Evolutionary conservation across 2,888 invertebrate genomes (phyloP).

Genomic region (Agrilus biguttatus): DNA sequence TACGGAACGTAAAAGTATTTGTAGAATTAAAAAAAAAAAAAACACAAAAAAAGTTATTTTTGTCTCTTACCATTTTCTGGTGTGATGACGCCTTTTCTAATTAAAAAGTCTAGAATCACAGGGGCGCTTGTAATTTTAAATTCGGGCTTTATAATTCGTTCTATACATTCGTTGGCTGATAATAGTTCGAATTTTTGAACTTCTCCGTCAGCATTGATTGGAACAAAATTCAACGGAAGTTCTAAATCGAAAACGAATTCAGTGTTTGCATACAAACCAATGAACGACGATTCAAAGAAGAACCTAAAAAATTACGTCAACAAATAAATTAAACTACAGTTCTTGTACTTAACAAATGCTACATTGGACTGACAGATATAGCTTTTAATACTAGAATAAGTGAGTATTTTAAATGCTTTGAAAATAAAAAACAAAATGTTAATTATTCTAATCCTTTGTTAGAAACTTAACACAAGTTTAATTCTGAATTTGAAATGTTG

Average conservation of each 20-base stretch:
- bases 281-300: conserved; percentile 74
- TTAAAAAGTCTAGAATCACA: conserved; percentile 81
- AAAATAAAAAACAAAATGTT: too few species aligned
- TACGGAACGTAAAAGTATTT: too few species aligned
- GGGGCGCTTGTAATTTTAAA: conserved; percentile 92
- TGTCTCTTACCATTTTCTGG: conserved; percentile 65
- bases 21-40: too few species aligned
- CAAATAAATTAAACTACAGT: background rate
- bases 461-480: too few species aligned
- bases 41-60: background rate
- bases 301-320: conserved; percentile 38
- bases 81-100: conserved; percentile 78
- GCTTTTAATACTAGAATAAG: too few species aligned
- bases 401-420: too few species aligned
- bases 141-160: conserved; percentile 64
- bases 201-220: conserved; percentile 89
- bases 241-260: conserved; percentile 90
- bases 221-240: conserved; percentile 76
- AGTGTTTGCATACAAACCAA: conserved; percentile 87
- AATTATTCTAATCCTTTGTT: too few species aligned
- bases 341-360: too few species aligned
- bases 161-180: conserved; percentile 68
- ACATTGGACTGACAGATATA: too few species aligned
- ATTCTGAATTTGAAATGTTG: too few species aligned
- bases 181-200: conserved; percentile 82